Percentiles rank a stretch among this genome's conserved stretches.
phyloP scores from a whole-genome alignment of 2,113 vertebrate genomes.

The Cygnus atratus region DNA sequence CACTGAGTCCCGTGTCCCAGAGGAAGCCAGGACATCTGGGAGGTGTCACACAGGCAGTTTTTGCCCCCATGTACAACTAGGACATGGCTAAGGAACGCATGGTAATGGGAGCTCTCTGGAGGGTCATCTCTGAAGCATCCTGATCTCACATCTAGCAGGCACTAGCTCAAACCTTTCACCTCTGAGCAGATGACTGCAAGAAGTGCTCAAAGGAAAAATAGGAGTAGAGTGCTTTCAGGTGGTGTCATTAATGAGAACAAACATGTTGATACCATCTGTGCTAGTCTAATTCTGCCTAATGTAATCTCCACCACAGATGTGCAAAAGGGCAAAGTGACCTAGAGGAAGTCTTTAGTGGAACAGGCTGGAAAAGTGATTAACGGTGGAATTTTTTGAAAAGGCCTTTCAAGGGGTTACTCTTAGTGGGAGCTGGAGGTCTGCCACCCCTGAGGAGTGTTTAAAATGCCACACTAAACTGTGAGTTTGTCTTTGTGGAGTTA shows the following conservation, averaged over 20 bases:
- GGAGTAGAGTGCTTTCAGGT: background rate
- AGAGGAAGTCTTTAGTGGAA: background rate
- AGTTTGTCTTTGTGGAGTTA: background rate
- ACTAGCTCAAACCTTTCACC: background rate
- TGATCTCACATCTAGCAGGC: background rate
- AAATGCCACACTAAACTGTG: background rate
- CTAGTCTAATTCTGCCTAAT: background rate
- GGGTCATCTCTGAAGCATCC: background rate
- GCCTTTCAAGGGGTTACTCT: background rate
- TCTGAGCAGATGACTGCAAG: background rate
- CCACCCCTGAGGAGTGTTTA: background rate
- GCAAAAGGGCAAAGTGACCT: background rate
- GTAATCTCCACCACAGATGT: background rate
- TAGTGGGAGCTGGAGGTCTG: background rate
- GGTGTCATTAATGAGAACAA: background rate
- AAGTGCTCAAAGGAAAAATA: background rate
- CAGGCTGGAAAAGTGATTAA: background rate
- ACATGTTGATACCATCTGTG: background rate
- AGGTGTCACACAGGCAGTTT: background rate
- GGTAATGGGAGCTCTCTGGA: background rate
- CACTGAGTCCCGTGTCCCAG: background rate
- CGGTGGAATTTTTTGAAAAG: background rate
- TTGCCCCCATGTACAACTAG: fast-evolving
- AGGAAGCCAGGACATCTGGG: background rate
- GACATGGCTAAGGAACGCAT: background rate